Base-by-base conservation (phyloP, 2,888 invertebrate genomes). In the Xanthorhoe spadicearia region DNA sequence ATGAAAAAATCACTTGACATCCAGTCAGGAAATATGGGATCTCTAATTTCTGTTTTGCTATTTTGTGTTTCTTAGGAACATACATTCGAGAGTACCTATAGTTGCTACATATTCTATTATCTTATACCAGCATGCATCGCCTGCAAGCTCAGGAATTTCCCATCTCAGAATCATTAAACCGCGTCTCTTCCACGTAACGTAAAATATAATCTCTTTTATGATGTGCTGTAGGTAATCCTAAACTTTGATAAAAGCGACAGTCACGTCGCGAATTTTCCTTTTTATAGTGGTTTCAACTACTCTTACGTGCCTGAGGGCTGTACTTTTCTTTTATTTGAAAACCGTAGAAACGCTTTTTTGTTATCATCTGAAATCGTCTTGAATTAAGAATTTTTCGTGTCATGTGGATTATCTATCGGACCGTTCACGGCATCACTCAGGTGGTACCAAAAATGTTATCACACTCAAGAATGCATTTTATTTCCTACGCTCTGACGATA, bases 211-310 rank as follows among this genome's bases (percentile, higher is more conserved):
- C 64, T 67, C 23, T 55, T 65, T 65, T 73, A 72, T 66, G 70
- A 70, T 65, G 64, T 57, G 61, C 67, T 69, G 64, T 53, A 72
- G 73, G 80, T 77, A 82, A 83, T 79, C 73, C 72, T 72, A 82
- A 79, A 82, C 82, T 83, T 77, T 80, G 81, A 81, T 84, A 84
- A 81, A 83, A 83, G 80, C 80, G 72, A 66, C 52, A 28, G 38
- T 53, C 35, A 46, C 35, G 15, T 49, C 19, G 18, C 46, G 28
- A 13, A n/a, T 54, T 46, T 50, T 61, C 64, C 19, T 70, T 71
- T 51, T 4, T 13, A 75, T 74, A 76, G 50, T 74, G 74, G 28
- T 13, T 48, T 56, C 10, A 54, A n/a, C 32, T 43, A 43, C 38
- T 43, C 32, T 13, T 43, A 43, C 38, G 38, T 43, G 38, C 13